These are phyloP conservation scores for Anthoptus insignis DNA, from an alignment of 2,888 invertebrate genomes.

Conservation along the genomic window DNA sequence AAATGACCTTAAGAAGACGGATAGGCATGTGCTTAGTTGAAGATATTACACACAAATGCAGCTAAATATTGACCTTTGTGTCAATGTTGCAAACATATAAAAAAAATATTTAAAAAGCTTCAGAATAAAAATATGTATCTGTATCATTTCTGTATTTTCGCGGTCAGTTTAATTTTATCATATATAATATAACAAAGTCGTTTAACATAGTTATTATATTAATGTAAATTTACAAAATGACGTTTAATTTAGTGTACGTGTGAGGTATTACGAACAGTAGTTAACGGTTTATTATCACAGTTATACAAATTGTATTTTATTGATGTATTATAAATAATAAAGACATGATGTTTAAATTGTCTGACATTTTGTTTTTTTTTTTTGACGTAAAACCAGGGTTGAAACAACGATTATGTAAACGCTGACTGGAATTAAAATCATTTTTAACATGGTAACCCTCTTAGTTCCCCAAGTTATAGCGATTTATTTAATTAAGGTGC, in stretches of 20 bases:
- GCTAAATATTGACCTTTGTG: too few species aligned
- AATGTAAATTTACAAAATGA: constrained; percentile 26
- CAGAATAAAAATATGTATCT: background rate
- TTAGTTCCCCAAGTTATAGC: too few species aligned
- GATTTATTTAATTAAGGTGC: too few species aligned
- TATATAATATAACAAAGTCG: constrained; percentile 15
- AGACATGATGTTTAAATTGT: constrained; percentile 45
- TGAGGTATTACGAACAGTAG: constrained; percentile 39
- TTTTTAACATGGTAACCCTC: too few species aligned
- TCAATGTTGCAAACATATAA: too few species aligned
- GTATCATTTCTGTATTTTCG: constrained; percentile 5
- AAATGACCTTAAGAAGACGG: background rate
- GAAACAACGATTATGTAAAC: too few species aligned
- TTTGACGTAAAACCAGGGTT: too few species aligned
- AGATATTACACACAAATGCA: too few species aligned
- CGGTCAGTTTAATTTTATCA: constrained; percentile 30
- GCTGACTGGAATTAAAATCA: too few species aligned
- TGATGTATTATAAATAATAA: constrained; percentile 70
- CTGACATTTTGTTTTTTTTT: constrained; percentile 42
- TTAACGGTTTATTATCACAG: constrained; percentile 71
- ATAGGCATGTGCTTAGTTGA: too few species aligned
- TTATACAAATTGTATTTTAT: constrained; percentile 79
- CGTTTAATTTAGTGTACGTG: constrained; percentile 18
- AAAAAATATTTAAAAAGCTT: too few species aligned
- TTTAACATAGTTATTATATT: constrained; percentile 20